Conservation (phyloP, 2,113 vertebrate genomes). For the Istiophorus platypterus region DNA sequence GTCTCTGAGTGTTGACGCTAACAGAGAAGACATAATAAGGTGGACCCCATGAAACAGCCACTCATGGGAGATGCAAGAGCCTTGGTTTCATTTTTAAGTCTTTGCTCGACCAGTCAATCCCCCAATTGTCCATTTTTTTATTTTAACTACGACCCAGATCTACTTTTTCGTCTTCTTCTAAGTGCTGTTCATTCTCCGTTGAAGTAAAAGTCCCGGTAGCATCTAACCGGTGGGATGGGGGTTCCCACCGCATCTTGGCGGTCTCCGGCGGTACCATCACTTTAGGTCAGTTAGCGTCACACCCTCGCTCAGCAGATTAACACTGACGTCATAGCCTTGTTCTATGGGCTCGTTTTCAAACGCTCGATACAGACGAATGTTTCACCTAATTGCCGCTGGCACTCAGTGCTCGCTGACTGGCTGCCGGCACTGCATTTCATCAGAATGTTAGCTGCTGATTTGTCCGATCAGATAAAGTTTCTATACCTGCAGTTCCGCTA, state of each 20-base stretch:
- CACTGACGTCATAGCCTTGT: background rate
- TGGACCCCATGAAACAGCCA: background rate
- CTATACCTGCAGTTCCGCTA: background rate
- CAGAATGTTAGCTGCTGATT: background rate
- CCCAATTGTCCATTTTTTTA: background rate
- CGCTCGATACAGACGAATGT: background rate
- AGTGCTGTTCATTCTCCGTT: background rate
- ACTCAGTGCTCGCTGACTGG: too few relatives aligned
- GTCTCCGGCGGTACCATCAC: background rate
- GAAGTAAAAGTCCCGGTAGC: background rate
- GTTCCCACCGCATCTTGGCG: background rate
- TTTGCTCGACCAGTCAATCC: background rate
- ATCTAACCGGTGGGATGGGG: background rate
- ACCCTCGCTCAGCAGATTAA: too few relatives aligned
- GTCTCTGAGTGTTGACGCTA: background rate
- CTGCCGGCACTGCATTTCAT: too few relatives aligned
- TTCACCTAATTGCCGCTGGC: too few relatives aligned
- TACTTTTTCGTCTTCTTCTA: background rate
- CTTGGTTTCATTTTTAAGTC: background rate
- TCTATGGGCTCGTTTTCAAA: background rate
- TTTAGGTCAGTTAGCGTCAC: background rate
- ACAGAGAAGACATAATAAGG: background rate
- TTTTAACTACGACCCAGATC: background rate
- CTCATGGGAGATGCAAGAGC: background rate
- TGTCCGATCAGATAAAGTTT: background rate